phyloP scores from a whole-genome alignment of 1,140 invertebrate genomes.

The Drosophila orena region DNA sequence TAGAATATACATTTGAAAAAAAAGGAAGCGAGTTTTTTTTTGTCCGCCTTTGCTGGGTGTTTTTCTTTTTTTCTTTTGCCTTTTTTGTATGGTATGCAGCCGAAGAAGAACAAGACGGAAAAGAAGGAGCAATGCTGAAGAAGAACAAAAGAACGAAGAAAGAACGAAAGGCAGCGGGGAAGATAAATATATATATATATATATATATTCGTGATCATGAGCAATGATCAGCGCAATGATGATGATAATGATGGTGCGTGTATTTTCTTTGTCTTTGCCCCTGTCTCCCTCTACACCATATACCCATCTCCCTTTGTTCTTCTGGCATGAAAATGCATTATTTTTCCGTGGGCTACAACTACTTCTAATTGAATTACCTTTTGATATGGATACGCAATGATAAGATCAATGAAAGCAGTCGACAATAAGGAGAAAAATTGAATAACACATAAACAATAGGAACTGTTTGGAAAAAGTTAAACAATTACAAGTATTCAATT shows the following conservation, averaged over 20 bases:
- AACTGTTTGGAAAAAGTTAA: background rate
- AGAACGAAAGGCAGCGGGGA: conserved; percentile 5
- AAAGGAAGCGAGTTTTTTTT: conserved; percentile 70
- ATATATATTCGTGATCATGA: conserved; percentile 12
- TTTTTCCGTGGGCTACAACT: conserved; percentile 27
- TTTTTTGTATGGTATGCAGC: conserved; percentile 47
- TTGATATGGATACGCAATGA: conserved; percentile 31
- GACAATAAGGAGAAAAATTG: background rate
- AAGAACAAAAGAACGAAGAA: conserved; percentile 14
- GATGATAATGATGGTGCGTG: conserved; percentile 39
- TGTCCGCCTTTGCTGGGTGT: conserved; percentile 16
- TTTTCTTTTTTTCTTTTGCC: conserved; percentile 12
- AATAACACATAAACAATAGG: background rate
- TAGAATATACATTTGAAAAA: conserved; percentile 70
- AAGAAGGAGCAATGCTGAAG: conserved; percentile 8
- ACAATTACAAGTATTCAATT: background rate
- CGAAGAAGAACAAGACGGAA: conserved; percentile 18
- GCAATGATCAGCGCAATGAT: conserved; percentile 30
- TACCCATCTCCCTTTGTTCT: conserved; percentile 45
- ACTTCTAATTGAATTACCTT: conserved; percentile 66
- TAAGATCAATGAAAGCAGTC: conserved; percentile 12
- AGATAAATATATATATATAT: conserved; percentile 4
- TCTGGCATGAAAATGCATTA: conserved; percentile 66
- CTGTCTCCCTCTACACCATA: conserved; percentile 11
- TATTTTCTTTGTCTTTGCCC: conserved; percentile 15